phyloP scores from a whole-genome alignment of 2,113 vertebrate genomes.

The Halichoerus grypus region DNA sequence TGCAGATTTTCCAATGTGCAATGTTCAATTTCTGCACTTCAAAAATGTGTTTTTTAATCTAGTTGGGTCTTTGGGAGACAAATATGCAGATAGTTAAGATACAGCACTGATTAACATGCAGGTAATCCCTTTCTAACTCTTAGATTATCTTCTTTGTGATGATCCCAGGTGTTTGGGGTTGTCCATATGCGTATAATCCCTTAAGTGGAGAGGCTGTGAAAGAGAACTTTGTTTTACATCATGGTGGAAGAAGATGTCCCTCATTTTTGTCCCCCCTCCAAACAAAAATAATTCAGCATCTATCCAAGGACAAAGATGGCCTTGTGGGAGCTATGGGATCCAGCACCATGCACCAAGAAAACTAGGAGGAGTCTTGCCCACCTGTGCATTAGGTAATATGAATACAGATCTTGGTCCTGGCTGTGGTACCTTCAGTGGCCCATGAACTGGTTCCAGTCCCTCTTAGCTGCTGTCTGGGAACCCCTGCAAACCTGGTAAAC shows the following conservation, averaged over 20 bases:
- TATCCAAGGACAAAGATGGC: neutral
- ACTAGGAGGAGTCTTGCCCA: neutral
- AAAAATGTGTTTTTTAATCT: constrained; percentile 51
- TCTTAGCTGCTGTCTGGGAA: neutral
- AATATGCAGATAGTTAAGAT: neutral
- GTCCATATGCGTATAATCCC: neutral
- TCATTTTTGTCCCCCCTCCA: neutral
- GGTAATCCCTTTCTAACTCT: neutral
- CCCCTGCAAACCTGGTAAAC: neutral
- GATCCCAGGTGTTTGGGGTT: neutral
- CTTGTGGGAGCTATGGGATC: neutral
- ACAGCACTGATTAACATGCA: neutral
- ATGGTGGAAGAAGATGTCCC: neutral
- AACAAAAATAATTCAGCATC: neutral
- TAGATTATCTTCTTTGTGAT: neutral
- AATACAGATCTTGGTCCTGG: neutral
- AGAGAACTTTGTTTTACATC: neutral
- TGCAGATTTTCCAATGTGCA: constrained; percentile 17
- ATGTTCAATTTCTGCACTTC: constrained; percentile 36
- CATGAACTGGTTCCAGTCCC: neutral
- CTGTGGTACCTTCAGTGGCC: neutral
- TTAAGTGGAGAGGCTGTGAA: neutral
- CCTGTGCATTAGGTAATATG: neutral
- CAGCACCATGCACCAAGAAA: neutral
- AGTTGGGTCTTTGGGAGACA: neutral